A percentile compares a stretch with the other conserved stretches of the same genome.
These are phyloP conservation scores for Sympetrum striolatum DNA, from an alignment of 2,888 invertebrate species.

Conservation along the genomic window DNA sequence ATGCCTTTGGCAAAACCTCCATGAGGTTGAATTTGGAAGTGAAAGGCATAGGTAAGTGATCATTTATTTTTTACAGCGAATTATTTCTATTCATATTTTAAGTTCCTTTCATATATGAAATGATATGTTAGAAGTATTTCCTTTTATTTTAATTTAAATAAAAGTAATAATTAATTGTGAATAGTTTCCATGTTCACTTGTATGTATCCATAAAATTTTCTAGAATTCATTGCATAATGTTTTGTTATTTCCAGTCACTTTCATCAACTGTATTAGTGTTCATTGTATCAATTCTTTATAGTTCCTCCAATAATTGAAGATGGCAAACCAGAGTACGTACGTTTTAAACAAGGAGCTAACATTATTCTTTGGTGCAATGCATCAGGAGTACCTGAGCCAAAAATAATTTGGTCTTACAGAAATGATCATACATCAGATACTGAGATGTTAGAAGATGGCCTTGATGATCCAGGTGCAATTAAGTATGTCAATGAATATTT, in stretches of 20 bases:
- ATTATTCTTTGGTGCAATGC: background rate
- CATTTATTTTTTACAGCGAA: too few species aligned
- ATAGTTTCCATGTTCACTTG: too few species aligned
- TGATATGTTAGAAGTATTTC: too few species aligned
- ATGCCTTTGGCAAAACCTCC: background rate
- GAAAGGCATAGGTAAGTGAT: background rate
- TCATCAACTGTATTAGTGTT: background rate
- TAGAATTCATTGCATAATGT: too few species aligned
- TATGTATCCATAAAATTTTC: too few species aligned
- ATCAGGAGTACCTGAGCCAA: background rate
- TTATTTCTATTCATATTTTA: too few species aligned
- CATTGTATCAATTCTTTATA: background rate
- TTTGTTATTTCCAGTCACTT: too few species aligned
- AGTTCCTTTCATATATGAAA: too few species aligned
- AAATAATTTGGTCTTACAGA: background rate
- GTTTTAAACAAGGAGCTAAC: background rate
- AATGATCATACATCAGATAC: background rate
- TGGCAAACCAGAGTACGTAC: background rate
- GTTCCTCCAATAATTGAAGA: background rate
- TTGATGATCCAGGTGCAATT: background rate
- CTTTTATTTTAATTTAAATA: too few species aligned
- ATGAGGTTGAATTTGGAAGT: background rate
- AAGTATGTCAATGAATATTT: background rate
- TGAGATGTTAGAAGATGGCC: background rate
- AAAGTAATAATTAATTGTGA: too few species aligned